A percentile compares a stretch with the other conserved stretches of the same genome.
These are phyloP conservation scores for Zaprionus tsacasi DNA, from an alignment of 1,140 invertebrate species.

Conservation along the genomic window DNA sequence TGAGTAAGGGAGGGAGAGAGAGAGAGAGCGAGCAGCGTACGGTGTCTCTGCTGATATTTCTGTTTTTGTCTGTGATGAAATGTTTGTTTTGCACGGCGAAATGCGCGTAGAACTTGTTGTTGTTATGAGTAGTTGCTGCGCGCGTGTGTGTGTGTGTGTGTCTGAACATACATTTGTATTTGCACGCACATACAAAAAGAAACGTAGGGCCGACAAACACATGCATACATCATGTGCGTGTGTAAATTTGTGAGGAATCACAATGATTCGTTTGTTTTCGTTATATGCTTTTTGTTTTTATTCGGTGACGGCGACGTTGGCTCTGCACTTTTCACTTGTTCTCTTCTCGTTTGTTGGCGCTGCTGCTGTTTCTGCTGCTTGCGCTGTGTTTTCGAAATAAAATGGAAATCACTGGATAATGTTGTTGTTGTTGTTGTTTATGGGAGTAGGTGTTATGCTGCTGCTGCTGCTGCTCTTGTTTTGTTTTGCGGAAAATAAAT, in stretches of 20 bases:
- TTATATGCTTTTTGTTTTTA: slow-evolving; percentile 70
- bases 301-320: slow-evolving; percentile 23
- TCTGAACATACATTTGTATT: slow-evolving; percentile 11
- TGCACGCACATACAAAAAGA: neutral
- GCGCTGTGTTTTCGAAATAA: slow-evolving; percentile 79
- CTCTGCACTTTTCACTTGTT: slow-evolving; percentile 59
- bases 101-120: slow-evolving; percentile 69
- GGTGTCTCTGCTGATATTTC: slow-evolving; percentile 68
- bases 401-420: slow-evolving; percentile 52
- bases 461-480: slow-evolving; percentile 8
- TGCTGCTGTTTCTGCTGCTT: slow-evolving; percentile 36
- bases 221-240: slow-evolving; percentile 4
- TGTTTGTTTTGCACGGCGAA: slow-evolving; percentile 81
- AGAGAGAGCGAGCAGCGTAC: slow-evolving; percentile 12
- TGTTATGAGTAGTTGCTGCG: slow-evolving; percentile 63
- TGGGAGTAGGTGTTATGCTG: slow-evolving; percentile 1
- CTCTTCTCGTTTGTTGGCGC: slow-evolving; percentile 26
- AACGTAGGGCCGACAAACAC: neutral
- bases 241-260: slow-evolving; percentile 25
- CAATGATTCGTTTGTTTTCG: slow-evolving; percentile 63
- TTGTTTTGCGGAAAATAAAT: slow-evolving; percentile 18
- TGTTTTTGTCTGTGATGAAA: slow-evolving; percentile 72
- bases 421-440: slow-evolving; percentile 49
- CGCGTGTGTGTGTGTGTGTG: slow-evolving; percentile 10
- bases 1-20: slow-evolving; percentile 8